Evolutionary conservation across 2,797 vertebrate genomes (phyloP), one percentile per base, ranked within the genome.

Genomic region (Spinibarbus caldwelli): DNA sequence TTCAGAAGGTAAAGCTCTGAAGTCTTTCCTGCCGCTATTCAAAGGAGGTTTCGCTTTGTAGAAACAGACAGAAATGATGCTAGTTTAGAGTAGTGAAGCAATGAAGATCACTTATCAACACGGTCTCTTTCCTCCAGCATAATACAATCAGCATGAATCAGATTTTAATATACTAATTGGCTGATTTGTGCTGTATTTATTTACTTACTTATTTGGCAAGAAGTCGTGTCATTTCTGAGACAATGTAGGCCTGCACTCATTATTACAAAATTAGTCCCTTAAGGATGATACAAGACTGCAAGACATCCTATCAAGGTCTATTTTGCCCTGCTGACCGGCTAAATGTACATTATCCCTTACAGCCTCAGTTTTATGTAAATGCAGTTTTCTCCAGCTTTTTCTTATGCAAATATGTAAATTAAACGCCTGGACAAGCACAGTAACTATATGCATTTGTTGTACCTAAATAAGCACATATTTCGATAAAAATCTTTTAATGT

Each of bases 1-100:
- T 76, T 83, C 82, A 67, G 41, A 76, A 66, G 31, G 57, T 34
- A 75, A 45, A 47, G 15, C 43, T 67, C 45, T 77, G 62, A 41
- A 67, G 45, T 68, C 41, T 77, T 38, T 43, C n/a, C 36, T 84
- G n/a, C 7, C 57, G 47, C 82, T 62, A 71, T 73, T 82, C 62
- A 85, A 59, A 49, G 68, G 41, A 23, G 2, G 21, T 68, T 52
- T 67, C 5, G 23, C 59, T 47, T 77, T 77, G 43, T 47, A 52
- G 6, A 45, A 77, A 54, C 38, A 59, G 36, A 71, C 19, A 75
- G 21, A 64, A 47, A 83, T 82, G 0, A 41, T 26, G 34, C 52
- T 67, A 19, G 47, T 29, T 57, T 57, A 14, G 15, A 67, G 12
- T 5, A 12, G 19, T 12, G 11, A 52, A 75, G 34, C 29, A 75